phyloP scores from a whole-genome alignment of 2,888 invertebrate genomes.

The Diplolepis rosae region DNA sequence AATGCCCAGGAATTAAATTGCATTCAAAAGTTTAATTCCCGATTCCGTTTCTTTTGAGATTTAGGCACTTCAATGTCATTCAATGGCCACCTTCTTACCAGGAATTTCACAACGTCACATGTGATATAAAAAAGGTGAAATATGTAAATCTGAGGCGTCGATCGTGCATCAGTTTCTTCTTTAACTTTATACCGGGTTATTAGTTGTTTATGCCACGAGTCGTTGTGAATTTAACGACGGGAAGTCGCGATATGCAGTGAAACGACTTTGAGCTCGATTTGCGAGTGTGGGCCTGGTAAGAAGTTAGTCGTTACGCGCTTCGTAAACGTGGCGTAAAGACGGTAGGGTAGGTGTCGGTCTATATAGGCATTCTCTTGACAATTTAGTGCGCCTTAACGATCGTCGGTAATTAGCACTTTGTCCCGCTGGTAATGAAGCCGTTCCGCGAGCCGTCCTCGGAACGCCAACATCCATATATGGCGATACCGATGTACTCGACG shows the following conservation, averaged over 20 bases:
- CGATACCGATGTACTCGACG: constrained; percentile 37
- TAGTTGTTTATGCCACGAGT: constrained; percentile 40
- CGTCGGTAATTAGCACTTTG: constrained; percentile 61
- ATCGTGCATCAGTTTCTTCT: neutral
- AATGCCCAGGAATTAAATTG: too few relatives aligned
- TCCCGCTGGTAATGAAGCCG: constrained; percentile 60
- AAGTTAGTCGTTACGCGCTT: constrained; percentile 46
- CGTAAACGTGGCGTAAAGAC: constrained; percentile 41
- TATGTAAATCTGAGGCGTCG: too few relatives aligned
- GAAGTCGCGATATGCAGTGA: neutral
- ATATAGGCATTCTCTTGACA: constrained; percentile 42
- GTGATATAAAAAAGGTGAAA: too few relatives aligned
- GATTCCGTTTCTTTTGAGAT: too few relatives aligned
- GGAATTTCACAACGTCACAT: too few relatives aligned
- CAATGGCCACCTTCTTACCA: too few relatives aligned
- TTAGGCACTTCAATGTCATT: too few relatives aligned
- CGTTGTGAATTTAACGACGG: constrained; percentile 39
- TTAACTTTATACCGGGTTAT: constrained; percentile 33
- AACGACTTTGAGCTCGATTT: constrained; percentile 12
- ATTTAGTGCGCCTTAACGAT: constrained; percentile 59
- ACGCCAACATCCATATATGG: constrained; percentile 44
- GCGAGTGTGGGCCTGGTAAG: constrained; percentile 40
- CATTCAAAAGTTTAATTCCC: too few relatives aligned
- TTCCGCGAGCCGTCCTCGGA: constrained; percentile 49
- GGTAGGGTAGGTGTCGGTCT: constrained; percentile 42